Conservation (phyloP, 2,797 vertebrate species). For the Agapornis canus region DNA sequence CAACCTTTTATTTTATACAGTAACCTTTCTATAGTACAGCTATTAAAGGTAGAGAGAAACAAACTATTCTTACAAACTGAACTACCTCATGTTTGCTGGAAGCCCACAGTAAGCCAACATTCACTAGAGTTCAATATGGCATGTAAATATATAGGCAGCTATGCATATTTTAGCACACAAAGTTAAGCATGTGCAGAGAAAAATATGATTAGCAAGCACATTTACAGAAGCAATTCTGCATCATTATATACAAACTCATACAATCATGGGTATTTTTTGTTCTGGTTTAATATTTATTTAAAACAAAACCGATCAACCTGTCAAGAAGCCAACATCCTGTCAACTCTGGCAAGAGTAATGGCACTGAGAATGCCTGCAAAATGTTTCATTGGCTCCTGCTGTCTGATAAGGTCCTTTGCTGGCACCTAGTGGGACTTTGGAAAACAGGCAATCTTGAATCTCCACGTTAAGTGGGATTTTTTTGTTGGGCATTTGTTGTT, state of each 20-base stretch:
- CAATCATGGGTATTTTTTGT: background rate
- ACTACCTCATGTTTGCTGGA: background rate
- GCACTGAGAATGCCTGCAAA: background rate
- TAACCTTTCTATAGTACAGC: background rate
- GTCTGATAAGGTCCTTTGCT: constrained; percentile 65
- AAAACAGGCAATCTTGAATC: constrained; percentile 22
- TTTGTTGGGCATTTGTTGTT: background rate
- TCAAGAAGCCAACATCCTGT: background rate
- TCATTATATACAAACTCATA: background rate
- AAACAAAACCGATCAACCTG: background rate
- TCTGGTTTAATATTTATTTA: background rate
- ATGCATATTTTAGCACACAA: background rate
- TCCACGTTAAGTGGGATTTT: background rate
- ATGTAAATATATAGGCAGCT: background rate
- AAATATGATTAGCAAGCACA: background rate
- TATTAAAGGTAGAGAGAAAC: background rate
- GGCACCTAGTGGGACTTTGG: constrained; percentile 67
- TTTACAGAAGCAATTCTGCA: background rate
- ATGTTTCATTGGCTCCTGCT: background rate
- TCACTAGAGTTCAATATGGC: background rate
- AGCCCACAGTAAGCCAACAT: background rate
- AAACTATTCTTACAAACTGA: background rate
- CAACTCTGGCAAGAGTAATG: background rate
- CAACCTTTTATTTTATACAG: background rate
- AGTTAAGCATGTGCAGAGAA: background rate